These are phyloP conservation scores for Drosophila melanogaster DNA, from an alignment of 1,140 invertebrate genomes.

Conservation along the genomic window DNA sequence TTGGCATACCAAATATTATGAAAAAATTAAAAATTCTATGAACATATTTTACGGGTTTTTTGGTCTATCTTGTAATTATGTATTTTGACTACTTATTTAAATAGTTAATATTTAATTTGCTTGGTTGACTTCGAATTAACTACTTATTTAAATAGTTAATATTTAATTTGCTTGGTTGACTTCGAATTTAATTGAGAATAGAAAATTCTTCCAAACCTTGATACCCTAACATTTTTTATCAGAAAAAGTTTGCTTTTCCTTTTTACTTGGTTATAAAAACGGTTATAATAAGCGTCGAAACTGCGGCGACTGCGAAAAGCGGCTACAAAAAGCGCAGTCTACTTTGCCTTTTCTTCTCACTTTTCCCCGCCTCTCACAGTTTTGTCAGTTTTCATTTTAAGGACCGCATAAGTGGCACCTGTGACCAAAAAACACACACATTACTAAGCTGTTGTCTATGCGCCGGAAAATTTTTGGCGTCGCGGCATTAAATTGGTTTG, in stretches of 20 bases:
- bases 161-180: too few species aligned
- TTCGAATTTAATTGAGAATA: not conserved
- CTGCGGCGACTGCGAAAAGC: slow-evolving; percentile 34
- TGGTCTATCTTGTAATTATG: too few species aligned
- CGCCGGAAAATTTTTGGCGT: slow-evolving; percentile 30
- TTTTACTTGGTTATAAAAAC: slow-evolving; percentile 62
- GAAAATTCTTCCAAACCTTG: too few species aligned
- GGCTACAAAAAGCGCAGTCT: slow-evolving; percentile 45
- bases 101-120: not conserved
- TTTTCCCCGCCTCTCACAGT: not conserved
- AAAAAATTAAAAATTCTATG: not conserved
- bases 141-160: too few species aligned
- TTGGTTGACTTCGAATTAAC: too few species aligned
- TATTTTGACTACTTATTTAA: too few species aligned
- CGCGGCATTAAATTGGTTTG: slow-evolving; percentile 49
- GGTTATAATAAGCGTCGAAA: slow-evolving; percentile 70
- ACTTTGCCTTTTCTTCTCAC: slow-evolving; percentile 29
- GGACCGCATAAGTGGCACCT: slow-evolving; percentile 74
- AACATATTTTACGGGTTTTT: too few species aligned
- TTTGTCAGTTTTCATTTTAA: slow-evolving; percentile 12
- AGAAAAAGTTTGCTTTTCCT: slow-evolving; percentile 36
- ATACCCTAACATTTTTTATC: slow-evolving; percentile 14
- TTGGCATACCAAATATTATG: not conserved
- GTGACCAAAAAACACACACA: slow-evolving; percentile 52
- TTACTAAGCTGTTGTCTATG: slow-evolving; percentile 37